Evolutionary conservation across 2,113 vertebrate species (phyloP).

Genomic region (Guaruba guarouba): DNA sequence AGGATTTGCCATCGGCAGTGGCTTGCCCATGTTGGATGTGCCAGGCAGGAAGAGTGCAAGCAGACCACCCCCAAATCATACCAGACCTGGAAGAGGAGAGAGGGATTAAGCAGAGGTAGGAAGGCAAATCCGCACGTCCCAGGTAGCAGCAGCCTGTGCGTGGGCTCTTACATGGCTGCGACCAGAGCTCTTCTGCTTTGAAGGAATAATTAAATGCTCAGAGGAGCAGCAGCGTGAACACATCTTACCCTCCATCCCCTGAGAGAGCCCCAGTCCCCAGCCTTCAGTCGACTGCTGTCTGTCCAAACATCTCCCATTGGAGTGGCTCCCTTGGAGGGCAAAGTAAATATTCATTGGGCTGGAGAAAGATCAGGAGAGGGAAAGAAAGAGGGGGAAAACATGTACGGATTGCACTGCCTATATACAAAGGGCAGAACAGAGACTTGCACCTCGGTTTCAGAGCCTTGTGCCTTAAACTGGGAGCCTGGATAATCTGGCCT

Average conservation of each 20-base stretch:
- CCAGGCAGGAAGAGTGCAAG: neutral
- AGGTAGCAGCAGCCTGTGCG: neutral
- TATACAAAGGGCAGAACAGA: neutral
- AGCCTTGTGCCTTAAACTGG: neutral
- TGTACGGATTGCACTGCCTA: neutral
- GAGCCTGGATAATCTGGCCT: neutral
- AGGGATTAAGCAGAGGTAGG: neutral
- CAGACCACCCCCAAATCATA: neutral
- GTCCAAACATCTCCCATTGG: neutral
- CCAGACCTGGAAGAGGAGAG: neutral
- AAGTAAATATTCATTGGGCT: neutral
- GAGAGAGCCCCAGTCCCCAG: neutral
- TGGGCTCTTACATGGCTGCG: neutral
- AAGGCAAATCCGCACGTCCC: neutral
- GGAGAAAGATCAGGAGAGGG: neutral
- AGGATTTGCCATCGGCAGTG: neutral
- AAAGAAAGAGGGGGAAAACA: neutral
- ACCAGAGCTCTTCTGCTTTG: neutral
- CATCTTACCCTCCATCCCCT: accelerated
- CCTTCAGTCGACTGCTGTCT: neutral
- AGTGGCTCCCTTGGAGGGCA: neutral
- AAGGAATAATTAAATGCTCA: neutral
- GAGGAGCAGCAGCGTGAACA: neutral
- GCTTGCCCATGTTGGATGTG: neutral
- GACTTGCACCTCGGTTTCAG: neutral